Evolutionary conservation across 2,113 vertebrate species (phyloP), one percentile per base, ranked within the genome.

Genomic region (Sebastes fasciatus): DNA sequence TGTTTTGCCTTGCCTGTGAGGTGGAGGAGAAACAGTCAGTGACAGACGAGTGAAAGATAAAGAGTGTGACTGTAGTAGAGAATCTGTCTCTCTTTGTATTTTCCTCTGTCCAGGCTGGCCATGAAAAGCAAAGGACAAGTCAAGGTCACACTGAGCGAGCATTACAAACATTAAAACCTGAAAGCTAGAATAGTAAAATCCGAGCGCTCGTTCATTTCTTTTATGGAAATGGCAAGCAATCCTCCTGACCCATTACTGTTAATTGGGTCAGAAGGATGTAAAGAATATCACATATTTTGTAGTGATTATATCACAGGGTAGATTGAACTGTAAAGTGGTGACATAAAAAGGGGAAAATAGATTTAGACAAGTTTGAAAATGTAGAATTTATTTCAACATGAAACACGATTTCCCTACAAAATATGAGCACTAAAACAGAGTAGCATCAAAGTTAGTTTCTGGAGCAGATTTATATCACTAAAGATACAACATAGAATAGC

Each of bases 21-120:
- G 81, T 91, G 86, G 90, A 91, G 91, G 84, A 86, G 87, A 93
- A 86, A 89, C 82, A 89, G 89, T 76, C 88, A 77, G 85, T 91
- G 91, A 91, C 89, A 91, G 83, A 94, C 88, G 86, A 94, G 73
- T 86, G 87, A 87, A 87, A 77, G 74, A 87, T 87, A 84, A 82
- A 86, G 58, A 83, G 43, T 63, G 70, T 55, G 61, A 87, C 62
- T 61, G n/a, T 52, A 21, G 79, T 26, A 45, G 57, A 34, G 8
- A 67, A 77, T 82, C 52, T 69, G 40, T 84, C 57, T 61, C 69
- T 67, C 43, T 84, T 54, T 72, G 6, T 63, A 65, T 86, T 75
- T 34, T 80, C 65, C 66, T 75, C 21, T 42, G 17, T 81, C 63
- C 72, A 79, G 62, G 55, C 67, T 79, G 74, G 68, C 76, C 21